Evolutionary conservation across 53 echinoderm and acorn worm genomes (phyloP), one percentile per base, ranked within the genome.

Genomic region (Patiria pectinifera): DNA sequence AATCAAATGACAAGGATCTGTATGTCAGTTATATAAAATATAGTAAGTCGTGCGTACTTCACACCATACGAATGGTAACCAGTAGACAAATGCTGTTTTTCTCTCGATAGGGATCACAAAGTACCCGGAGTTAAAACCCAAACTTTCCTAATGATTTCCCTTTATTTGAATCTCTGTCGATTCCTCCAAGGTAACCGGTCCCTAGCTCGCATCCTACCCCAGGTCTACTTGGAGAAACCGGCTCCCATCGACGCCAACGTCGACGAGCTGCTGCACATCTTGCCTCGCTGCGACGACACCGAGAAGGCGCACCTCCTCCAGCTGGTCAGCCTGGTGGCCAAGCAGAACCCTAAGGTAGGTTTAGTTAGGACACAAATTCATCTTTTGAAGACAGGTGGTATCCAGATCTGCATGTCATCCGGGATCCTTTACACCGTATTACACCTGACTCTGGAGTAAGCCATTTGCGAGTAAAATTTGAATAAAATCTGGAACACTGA

Each of bases 161-260:
- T 23, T 22, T 10, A 46, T 35, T 43, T 5, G 2, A 58, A 63
- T 53, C 11, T 45, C 13, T 18, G 11, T 85, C 69, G 14, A 82
- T 69, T 79, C 8, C 61, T 59, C 18, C n/a, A 61, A 97, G 97
- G 97, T 63, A 97, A 97, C 94, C 91, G 96, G 21, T 96, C 97
- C 44, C 89, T 97, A 25, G 92, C 94, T 14, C 93, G 97, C 48
- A 95, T 97, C 88, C 93, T 96, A 80, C 96, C 96, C 21, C 96
- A 96, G 93, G 93, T 98, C 82, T 98, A 98, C 91, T 86, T 96
- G 2, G 98, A 98, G 93, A 91, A 95, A 48, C 93, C 96, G 2
- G 93, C 86, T n/a, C 92, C 92, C 19, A 93, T 97, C 44, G 92
- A 96, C 48, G 84, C 93, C 77, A 85, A 94, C 48, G 72, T 98